A percentile compares a stretch with the other conserved stretches of the same genome.
Evolutionary conservation across 2,113 vertebrate species (phyloP).

Genomic region (Aspidoscelis tigris): DNA sequence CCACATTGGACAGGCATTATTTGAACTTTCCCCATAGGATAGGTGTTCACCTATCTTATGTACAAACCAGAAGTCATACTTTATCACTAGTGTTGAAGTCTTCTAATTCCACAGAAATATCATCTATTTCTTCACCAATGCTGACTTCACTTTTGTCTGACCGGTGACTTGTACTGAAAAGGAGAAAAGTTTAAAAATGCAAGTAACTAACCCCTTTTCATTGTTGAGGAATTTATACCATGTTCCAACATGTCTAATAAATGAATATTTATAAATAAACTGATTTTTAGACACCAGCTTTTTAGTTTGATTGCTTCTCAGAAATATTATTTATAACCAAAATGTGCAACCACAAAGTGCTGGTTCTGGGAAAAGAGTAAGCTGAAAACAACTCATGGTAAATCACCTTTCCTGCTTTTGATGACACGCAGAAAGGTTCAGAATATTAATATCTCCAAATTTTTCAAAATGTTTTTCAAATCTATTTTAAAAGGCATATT

Average conservation of each 20-base stretch:
- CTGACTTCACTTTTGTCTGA: conserved; percentile 91
- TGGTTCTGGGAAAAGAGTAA: no score
- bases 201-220: conserved; percentile 11
- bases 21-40: neutral
- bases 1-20: no score
- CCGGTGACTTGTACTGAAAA: conserved; percentile 80
- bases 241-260: neutral
- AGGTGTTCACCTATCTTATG: neutral
- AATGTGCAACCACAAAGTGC: neutral
- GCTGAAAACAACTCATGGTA: no score
- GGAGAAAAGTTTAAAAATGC: conserved; percentile 29
- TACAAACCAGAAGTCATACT: conserved; percentile 68
- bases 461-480: neutral
- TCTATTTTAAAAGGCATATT: neutral
- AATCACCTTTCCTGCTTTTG: no score
- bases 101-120: conserved; percentile 85
- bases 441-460: no score
- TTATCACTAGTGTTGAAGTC: conserved; percentile 83
- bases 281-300: neutral
- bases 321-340: neutral
- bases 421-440: no score
- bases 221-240: neutral
- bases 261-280: neutral
- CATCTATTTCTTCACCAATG: conserved; percentile 93
- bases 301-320: neutral